Evolutionary conservation across 2,113 vertebrate genomes (phyloP).

Genomic region (Trogon melanurus): DNA sequence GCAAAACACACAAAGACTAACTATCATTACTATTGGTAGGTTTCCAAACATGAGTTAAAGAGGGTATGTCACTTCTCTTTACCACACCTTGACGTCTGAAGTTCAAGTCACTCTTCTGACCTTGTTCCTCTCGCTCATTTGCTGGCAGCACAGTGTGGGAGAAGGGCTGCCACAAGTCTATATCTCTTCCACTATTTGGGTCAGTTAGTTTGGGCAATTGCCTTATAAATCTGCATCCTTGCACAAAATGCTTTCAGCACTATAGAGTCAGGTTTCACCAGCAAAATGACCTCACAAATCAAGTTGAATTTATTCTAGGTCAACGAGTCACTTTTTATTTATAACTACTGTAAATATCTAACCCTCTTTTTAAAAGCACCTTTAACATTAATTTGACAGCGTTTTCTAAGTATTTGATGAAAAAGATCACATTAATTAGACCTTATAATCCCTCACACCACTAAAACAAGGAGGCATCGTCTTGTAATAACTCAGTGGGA

Average conservation of each 20-base stretch:
- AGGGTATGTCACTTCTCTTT: background rate
- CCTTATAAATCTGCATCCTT: background rate
- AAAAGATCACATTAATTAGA: background rate
- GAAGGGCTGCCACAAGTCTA: background rate
- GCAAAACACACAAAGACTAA: background rate
- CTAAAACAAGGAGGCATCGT: background rate
- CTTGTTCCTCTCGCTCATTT: background rate
- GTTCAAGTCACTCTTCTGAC: background rate
- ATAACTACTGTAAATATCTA: background rate
- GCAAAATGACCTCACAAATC: background rate
- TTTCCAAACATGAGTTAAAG: background rate
- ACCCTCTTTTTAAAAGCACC: background rate
- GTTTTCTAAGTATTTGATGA: background rate
- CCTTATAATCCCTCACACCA: background rate
- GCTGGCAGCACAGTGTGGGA: background rate
- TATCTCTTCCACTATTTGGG: background rate
- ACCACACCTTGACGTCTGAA: background rate
- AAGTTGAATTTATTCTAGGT: background rate
- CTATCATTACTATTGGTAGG: background rate
- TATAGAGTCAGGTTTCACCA: background rate
- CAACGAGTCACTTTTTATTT: background rate
- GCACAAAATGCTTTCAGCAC: background rate
- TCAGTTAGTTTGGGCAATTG: background rate
- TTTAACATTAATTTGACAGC: background rate
- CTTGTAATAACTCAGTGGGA: background rate